Evolutionary conservation across 2,113 vertebrate genomes (phyloP), one percentile per base, ranked within the genome.

Genomic region (Pangasianodon gigas): DNA sequence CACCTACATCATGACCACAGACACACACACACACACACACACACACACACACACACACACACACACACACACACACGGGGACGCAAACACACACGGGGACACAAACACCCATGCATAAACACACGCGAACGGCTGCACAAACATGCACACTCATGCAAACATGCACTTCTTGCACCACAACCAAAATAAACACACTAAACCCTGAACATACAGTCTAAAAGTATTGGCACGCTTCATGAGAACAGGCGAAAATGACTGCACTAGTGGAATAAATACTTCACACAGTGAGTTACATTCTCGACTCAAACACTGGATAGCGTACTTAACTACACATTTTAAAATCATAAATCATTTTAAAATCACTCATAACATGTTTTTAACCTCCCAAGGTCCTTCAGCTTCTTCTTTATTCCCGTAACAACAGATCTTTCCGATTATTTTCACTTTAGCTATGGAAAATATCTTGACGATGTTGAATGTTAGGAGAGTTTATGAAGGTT

Each of bases 1-100:
- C 51, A 90, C 32, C 74, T 82, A 82, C 54, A 85, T 88, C 19
- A 60, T 29, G 18, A 37, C 19, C 89, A 37, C 87, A 81, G 19
- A 65, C 46, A 69, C 51, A 37, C 5, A 62, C 62, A 10, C 87
- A 88, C 56, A 74, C 32, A 84, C 18, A n/a, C 48, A 52, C 67
- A 85, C 46, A 71, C 48, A 85, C 86, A 75, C 83, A 84, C 32
- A 46, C 29, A 52, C 56, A 84, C 37, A 71, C 46, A 32, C 60
- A 79, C 26, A 37, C 5, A 62, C 62, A 10, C 19, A 56, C 26
- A 26, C n/a, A 88, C 18, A 84, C 62, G 11, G 58, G 83, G 26
- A 48, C 21, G 80, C 84, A 62, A 21, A 86, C 69, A 89, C 19
- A 69, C 62, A 86, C 58, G 29, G 4, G 6, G 29, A 69, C 18